A percentile compares a stretch with the other conserved stretches of the same genome.
Evolutionary conservation across 1,140 invertebrate species (phyloP).

Genomic region (Trialeurodes vaporariorum): DNA sequence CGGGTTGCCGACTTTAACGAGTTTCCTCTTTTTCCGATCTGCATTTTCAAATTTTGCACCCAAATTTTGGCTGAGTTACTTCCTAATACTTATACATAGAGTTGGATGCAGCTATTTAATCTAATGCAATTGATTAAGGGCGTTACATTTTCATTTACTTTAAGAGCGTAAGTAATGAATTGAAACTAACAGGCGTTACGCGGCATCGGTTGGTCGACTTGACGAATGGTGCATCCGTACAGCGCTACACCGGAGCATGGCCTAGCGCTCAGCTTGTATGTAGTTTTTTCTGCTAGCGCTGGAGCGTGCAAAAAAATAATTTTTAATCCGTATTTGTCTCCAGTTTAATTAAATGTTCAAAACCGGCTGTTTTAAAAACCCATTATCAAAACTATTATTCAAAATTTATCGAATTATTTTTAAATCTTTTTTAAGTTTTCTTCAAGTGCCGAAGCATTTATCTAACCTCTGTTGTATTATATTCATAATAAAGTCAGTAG

Average conservation of each 20-base stretch:
- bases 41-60: neutral
- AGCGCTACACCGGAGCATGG: neutral
- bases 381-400: too few relatives aligned
- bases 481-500: too few relatives aligned
- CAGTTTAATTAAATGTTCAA: too few relatives aligned
- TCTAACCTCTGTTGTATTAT: too few relatives aligned
- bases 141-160: neutral
- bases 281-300: too few relatives aligned
- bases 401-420: too few relatives aligned
- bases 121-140: neutral
- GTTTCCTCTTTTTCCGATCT: constrained; percentile 5
- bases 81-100: neutral
- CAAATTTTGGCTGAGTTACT: neutral
- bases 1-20: neutral
- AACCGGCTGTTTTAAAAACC: too few relatives aligned
- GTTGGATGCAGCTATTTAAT: neutral
- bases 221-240: neutral
- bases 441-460: too few relatives aligned
- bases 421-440: too few relatives aligned
- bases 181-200: neutral
- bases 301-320: too few relatives aligned
- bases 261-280: neutral
- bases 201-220: neutral
- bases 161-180: neutral
- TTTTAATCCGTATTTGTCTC: too few relatives aligned